Conservation (phyloP, 2,888 invertebrate species). For the Hyposoter dolosus region DNA sequence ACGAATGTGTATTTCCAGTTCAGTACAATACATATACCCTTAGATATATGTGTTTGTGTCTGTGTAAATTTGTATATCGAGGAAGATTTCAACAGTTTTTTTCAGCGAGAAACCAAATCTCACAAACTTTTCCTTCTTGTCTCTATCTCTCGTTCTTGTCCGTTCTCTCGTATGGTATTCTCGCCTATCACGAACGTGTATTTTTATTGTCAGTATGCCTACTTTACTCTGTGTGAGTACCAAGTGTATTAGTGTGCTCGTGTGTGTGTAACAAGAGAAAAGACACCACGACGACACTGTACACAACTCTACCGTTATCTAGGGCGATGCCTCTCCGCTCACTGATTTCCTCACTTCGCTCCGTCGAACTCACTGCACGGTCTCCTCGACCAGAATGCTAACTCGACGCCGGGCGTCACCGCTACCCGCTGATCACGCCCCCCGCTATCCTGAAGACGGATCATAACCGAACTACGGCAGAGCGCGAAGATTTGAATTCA, state of each 20-base stretch:
- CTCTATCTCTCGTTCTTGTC: constrained; percentile 25
- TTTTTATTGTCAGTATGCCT: constrained; percentile 27
- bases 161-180: constrained; percentile 11
- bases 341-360: constrained; percentile 73
- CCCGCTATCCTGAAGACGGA: constrained; percentile 7
- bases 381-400: constrained; percentile 64
- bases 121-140: constrained; percentile 9
- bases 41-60: constrained; percentile 5
- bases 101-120: constrained; percentile 13
- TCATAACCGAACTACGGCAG: background rate
- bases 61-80: background rate
- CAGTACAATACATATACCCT: constrained; percentile 23
- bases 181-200: constrained; percentile 19
- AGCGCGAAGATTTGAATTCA: constrained; percentile 49
- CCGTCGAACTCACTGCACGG: constrained; percentile 55
- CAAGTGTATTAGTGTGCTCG: constrained; percentile 37
- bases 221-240: background rate
- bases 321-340: constrained; percentile 82
- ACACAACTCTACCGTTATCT: constrained; percentile 83
- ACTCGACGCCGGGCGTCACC: constrained; percentile 68
- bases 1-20: constrained; percentile 48
- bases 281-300: constrained; percentile 73
- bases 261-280: constrained; percentile 66
- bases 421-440: constrained; percentile 54
- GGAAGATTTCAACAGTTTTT: background rate